Evolutionary conservation across 64 coral and sea anemone species (phyloP).

Genomic region (Acropora yongei): DNA sequence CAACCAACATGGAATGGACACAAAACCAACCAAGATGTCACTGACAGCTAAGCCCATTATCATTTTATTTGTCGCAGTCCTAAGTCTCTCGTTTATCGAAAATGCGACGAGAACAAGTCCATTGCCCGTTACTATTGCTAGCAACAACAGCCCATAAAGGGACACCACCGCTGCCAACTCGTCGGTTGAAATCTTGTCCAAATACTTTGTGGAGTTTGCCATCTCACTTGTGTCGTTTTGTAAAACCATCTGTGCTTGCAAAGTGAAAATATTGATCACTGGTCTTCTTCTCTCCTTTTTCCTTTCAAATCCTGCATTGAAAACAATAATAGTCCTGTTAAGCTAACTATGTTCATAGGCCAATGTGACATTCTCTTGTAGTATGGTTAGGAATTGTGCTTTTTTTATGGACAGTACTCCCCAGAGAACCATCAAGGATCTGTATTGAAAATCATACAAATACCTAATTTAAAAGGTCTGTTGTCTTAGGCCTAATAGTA

Average conservation of each 20-base stretch:
- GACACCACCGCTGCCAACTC: constrained; percentile 45
- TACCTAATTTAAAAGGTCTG: too few species aligned
- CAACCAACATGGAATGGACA: constrained; percentile 92
- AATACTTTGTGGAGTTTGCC: background rate
- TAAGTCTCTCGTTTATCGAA: constrained; percentile 79
- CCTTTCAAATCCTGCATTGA: background rate
- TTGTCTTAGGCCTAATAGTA: too few species aligned
- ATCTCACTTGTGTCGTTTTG: background rate
- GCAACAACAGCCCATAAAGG: constrained; percentile 54
- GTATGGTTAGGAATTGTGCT: too few species aligned
- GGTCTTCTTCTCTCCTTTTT: background rate
- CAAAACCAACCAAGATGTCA: constrained; percentile 83
- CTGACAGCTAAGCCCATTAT: constrained; percentile 85
- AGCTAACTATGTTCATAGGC: too few species aligned
- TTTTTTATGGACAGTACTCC: too few species aligned
- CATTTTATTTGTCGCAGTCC: constrained; percentile 76
- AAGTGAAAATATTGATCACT: background rate
- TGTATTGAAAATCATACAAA: too few species aligned
- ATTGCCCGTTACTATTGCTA: constrained; percentile 67
- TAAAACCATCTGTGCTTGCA: background rate
- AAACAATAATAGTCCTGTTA: too few species aligned
- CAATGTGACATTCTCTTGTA: too few species aligned
- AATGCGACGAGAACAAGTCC: constrained; percentile 80
- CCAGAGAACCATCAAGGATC: too few species aligned
- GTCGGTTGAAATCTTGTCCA: constrained; percentile 13